Base-by-base conservation (phyloP, 2,113 vertebrate species). In the Merops nubicus region DNA sequence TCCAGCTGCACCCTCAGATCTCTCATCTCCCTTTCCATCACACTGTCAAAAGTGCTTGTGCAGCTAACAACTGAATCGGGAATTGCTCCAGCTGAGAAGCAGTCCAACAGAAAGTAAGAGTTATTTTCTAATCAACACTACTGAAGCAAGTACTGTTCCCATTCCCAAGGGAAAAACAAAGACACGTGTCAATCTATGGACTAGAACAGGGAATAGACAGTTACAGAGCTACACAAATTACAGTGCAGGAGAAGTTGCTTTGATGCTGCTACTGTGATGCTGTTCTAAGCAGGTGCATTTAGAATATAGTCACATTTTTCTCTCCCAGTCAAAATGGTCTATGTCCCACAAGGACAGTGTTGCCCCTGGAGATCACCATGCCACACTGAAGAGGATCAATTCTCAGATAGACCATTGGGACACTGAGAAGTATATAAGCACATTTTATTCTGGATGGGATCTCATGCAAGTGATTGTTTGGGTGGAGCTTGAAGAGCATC, bases 131-230 rank as follows among this genome's bases (percentile, higher is more conserved):
- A 21, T 70, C 79, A 65, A 70, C 59, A 74, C 59, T 62, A 93
- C 45, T 8, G 4, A 91, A 85, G 59, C 50, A 92, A 94, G 79
- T 77, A 79, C 45, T 73, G 59, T 80, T 94, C 83, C 79, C 72
- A 92, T 80, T 94, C 83, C 79, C 72, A 92, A 88, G 22, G 26
- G 68, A 81, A 80, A 83, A 93, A n/a, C 63, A 88, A 91, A 94
- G 88, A 59, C 94, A 91, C 9, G 6, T 62, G 40, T 74, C 87
- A 81, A 85, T 94, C 85, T 43, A 12, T 62, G 40, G 82, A 69
- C 57, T 72, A 85, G 85, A 67, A 93, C 94, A 70, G 38, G 47
- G 76, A 94, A 91, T 36, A 85, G 69, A 53, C 23, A 53, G 45
- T 73, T 76, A 88, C 22, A 96, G 88, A 85, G 59, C 67, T 63